phyloP scores from a whole-genome alignment of 1,140 invertebrate genomes.

The Glomeris maerens region DNA sequence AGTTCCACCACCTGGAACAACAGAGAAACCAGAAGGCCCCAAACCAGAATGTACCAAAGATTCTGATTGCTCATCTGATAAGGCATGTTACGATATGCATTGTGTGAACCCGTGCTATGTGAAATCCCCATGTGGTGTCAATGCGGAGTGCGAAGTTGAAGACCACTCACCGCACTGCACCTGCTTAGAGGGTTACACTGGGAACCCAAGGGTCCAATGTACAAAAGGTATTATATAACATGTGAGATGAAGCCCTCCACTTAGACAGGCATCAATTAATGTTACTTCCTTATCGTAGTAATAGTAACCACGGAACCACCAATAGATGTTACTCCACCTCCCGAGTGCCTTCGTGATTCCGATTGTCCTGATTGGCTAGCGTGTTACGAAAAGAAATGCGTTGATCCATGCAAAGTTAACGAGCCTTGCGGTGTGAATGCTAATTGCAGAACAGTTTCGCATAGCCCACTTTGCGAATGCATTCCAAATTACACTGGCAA shows the following conservation, averaged over 20 bases:
- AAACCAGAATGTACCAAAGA: constrained; percentile 41
- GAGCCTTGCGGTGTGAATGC: constrained; percentile 56
- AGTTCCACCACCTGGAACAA: neutral
- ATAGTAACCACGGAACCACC: neutral
- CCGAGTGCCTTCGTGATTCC: constrained; percentile 25
- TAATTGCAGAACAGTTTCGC: constrained; percentile 44
- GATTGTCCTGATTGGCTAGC: constrained; percentile 44
- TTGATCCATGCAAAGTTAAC: constrained; percentile 42
- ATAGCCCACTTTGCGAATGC: constrained; percentile 58
- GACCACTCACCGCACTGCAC: constrained; percentile 45
- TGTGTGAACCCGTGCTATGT: constrained; percentile 24
- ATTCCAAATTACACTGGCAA: constrained; percentile 49
- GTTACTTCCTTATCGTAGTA: neutral
- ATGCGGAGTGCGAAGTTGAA: constrained; percentile 17
- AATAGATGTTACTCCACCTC: neutral
- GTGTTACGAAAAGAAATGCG: constrained; percentile 51
- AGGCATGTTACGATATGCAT: constrained; percentile 28
- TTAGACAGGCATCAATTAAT: neutral
- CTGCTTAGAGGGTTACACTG: constrained; percentile 36
- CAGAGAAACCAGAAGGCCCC: constrained; percentile 4
- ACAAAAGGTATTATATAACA: neutral
- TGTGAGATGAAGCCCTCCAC: neutral
- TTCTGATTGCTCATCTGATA: constrained; percentile 43
- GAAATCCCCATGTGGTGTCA: constrained; percentile 18
- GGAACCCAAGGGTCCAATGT: constrained; percentile 26